A percentile compares a stretch with the other conserved stretches of the same genome.
Evolutionary conservation across 2,113 vertebrate species (phyloP).

Genomic region (Pituophis catenifer): DNA sequence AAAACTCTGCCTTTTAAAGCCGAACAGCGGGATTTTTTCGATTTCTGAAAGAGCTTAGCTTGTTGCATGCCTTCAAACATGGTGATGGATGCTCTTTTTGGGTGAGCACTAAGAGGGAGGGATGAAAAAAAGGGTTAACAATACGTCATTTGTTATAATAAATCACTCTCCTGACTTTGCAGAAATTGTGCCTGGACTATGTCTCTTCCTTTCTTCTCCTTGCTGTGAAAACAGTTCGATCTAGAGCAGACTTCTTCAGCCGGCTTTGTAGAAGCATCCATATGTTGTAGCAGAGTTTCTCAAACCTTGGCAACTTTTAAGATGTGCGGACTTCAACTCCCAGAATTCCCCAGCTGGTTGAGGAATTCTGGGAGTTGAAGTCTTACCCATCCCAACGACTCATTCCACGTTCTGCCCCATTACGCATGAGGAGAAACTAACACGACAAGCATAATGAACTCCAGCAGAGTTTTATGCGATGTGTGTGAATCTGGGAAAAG

Average conservation of each 20-base stretch:
- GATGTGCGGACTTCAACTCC: not conserved
- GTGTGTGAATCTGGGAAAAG: not conserved
- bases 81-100: slow-evolving; percentile 6
- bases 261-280: not conserved
- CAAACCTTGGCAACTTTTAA: not conserved
- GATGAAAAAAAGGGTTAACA: not conserved
- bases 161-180: not conserved
- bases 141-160: not conserved
- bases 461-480: not conserved
- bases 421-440: not conserved
- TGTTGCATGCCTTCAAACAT: not conserved
- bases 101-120: not conserved
- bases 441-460: not conserved
- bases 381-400: not conserved
- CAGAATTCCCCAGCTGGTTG: not conserved
- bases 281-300: not conserved
- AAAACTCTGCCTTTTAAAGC: slow-evolving; percentile 30
- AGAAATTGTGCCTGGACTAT: not conserved
- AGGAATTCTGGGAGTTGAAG: not conserved
- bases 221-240: not conserved
- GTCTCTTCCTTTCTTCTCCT: not conserved
- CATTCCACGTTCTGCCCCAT: not conserved
- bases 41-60: slow-evolving; percentile 37
- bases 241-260: not conserved
- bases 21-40: slow-evolving; percentile 33